Conservation (phyloP, 2,888 invertebrate genomes). For the Machimus rusticus region DNA sequence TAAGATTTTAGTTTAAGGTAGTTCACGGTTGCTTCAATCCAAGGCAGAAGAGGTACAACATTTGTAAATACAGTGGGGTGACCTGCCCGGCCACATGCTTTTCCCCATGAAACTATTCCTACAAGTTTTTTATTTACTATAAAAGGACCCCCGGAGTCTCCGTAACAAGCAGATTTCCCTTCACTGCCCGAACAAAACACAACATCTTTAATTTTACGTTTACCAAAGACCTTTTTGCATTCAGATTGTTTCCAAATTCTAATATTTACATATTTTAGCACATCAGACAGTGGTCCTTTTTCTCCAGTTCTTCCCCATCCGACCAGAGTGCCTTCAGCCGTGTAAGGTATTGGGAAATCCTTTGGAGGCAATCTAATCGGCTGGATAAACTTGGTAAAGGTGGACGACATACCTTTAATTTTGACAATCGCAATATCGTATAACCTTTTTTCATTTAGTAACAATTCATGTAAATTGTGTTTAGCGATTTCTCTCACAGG, state of each 20-base stretch:
- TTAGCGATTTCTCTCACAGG: neutral
- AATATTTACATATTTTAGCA: constrained; percentile 58
- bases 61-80: neutral
- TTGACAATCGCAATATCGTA: neutral
- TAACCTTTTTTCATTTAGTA: neutral
- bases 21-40: neutral
- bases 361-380: neutral
- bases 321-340: neutral
- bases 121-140: neutral
- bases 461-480: neutral
- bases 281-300: constrained; percentile 51
- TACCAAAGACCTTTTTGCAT: neutral
- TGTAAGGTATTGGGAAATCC: neutral
- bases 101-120: neutral
- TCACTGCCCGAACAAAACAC: neutral
- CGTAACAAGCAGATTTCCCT: neutral
- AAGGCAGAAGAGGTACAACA: neutral
- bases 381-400: neutral
- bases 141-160: neutral
- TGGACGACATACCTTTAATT: neutral
- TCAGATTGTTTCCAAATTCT: neutral
- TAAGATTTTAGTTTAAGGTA: neutral
- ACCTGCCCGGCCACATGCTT: neutral
- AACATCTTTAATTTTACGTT: neutral
- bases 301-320: constrained; percentile 47